Evolutionary conservation across 2,888 invertebrate species (phyloP).

Genomic region (Idaea aversata): DNA sequence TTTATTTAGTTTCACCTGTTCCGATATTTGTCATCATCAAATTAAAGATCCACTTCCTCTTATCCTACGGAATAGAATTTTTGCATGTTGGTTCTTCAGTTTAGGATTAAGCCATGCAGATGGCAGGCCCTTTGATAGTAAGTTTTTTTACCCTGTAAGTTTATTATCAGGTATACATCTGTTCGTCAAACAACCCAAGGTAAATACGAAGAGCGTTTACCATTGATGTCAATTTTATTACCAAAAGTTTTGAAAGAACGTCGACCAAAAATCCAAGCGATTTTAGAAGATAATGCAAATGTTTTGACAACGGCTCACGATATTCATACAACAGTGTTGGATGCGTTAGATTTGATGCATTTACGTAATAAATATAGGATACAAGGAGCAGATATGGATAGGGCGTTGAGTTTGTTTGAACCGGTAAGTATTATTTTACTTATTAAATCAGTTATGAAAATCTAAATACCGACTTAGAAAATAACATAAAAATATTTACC

Average conservation of each 20-base stretch:
- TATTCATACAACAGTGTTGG: conserved; percentile 83
- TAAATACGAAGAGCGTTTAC: conserved; percentile 35
- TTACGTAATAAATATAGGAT: conserved; percentile 53
- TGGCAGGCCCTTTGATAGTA: neutral
- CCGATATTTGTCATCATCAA: too few species aligned
- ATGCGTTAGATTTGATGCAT: conserved; percentile 77
- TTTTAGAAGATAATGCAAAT: conserved; percentile 82
- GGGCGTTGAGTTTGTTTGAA: conserved; percentile 81
- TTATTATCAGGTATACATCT: conserved; percentile 24
- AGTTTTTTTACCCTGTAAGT: neutral
- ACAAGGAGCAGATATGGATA: conserved; percentile 68
- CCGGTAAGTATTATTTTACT: conserved; percentile 57
- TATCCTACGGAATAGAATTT: neutral
- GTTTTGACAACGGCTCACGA: conserved; percentile 92
- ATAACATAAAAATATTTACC: too few species aligned
- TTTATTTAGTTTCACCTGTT: neutral
- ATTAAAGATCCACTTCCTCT: neutral
- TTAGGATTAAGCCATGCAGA: neutral
- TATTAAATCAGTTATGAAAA: too few species aligned
- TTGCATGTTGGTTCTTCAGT: too few species aligned
- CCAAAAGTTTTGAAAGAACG: conserved; percentile 84
- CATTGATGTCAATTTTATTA: conserved; percentile 82
- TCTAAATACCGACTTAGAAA: too few species aligned
- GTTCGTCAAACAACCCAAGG: conserved; percentile 31
- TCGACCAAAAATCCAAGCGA: conserved; percentile 81